Evolutionary conservation across 2,888 invertebrate species (phyloP), one percentile per base, ranked within the genome.

Genomic region (Aphelenchoides bicaudatus): DNA sequence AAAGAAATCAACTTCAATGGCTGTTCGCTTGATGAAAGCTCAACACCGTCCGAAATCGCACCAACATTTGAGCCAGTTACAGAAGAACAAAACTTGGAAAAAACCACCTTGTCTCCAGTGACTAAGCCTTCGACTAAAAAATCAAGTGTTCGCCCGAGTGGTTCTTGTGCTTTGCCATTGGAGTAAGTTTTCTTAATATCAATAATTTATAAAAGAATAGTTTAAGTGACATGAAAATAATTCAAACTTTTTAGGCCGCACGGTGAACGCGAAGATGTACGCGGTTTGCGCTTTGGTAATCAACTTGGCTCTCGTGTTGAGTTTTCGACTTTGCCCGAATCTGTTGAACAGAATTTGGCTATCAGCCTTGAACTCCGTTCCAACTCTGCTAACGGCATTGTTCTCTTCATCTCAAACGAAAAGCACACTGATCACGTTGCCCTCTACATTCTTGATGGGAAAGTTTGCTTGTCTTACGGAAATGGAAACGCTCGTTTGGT

Each of bases 361-460:
- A 86, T 91, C 66, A 86, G 87, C 13, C 82, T 93, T 8, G 85
- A 87, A 5, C 86, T 96, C 80, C 87, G 88, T 65, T 89, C 90
- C 0, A 85, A 84, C 59, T 82, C 83, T n/a, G 83, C 85, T 8
- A 86, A 88, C 1, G 96, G 94, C 2, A 83, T 94, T 21, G 80
- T 98, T 43, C 83, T 90, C 2, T 88, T 91, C 78, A 89, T 90
- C 16, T 85, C 83, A 66, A 85, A 84, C 62, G 61, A 63, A 13
- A 65, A 70, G 39, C 67, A 67, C 16, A 77, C 75, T n/a, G 90
- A 93, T 75, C 92, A 86, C 80, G 83, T 94, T 67, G 85, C 91
- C 0, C 82, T 98, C 54, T 91, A 94, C 80, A 84, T 98, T 82
- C 83, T 88, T 0, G 86, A 91, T 70, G 92, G 93, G 62, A 86